phyloP scores from a whole-genome alignment of 1,140 invertebrate species.

The Leptinotarsa lineolata region DNA sequence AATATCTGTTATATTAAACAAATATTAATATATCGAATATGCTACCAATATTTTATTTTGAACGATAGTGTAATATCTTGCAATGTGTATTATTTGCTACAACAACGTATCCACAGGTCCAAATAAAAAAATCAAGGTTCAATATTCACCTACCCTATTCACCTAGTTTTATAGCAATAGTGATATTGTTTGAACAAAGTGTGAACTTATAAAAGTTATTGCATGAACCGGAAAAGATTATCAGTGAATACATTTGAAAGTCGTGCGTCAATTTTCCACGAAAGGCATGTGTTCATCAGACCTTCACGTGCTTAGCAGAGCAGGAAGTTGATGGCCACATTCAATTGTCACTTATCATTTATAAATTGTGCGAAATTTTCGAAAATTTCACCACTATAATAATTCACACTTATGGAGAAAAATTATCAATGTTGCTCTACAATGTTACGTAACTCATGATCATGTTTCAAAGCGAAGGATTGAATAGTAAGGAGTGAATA shows the following conservation, averaged over 20 bases:
- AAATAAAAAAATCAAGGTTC: not conserved
- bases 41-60: too few relatives aligned
- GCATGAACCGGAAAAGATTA: too few relatives aligned
- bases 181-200: not conserved
- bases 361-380: not conserved
- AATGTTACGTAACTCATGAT: not conserved
- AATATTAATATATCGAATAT: too few relatives aligned
- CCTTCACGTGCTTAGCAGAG: not conserved
- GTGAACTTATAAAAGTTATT: too few relatives aligned
- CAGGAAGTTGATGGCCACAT: not conserved
- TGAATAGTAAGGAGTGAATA: not conserved
- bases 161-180: not conserved
- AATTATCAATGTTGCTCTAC: not conserved
- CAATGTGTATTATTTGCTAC: too few relatives aligned
- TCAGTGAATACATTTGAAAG: not conserved
- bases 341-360: not conserved
- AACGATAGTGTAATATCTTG: too few relatives aligned
- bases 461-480: not conserved
- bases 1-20: too few relatives aligned
- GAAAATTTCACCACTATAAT: not conserved
- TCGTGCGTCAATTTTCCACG: not conserved
- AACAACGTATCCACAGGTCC: not conserved
- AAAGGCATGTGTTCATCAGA: not conserved
- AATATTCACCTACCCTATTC: not conserved
- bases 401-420: not conserved